Base-by-base conservation (phyloP, 2,113 vertebrate genomes). In the Passer montanus region DNA sequence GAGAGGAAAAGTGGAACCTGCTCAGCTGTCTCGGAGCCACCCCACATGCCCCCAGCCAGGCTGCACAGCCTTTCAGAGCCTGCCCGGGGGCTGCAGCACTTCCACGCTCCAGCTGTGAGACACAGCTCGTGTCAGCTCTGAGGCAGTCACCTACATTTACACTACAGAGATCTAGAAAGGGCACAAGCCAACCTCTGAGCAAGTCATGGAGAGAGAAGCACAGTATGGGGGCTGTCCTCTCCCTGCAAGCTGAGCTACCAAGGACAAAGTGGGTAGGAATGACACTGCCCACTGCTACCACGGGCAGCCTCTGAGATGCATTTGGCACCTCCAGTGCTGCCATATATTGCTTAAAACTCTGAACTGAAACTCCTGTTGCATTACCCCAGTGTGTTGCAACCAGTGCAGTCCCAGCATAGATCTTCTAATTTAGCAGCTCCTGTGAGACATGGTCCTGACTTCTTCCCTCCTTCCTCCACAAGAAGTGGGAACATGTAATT, bases 21-120 rank as follows among this genome's bases (percentile, higher is more conserved):
- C 10, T 49, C 9, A 0, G 41, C 15, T 20, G 7, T 23, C 43
- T 35, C 9, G 0, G 8, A 59, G 6, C 59, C 6, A 1, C 6
- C 8, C 24, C 31, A 4, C 28, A 3, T 24, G 17, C 31, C 31
- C 58, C 2, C 3, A 64, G 35, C 33, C 26, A 2, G 53, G n/a
- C 70, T 44, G 55, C 44, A 30, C 14, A 7, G 24, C 24, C 49
- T 13, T 58, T 18, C 0, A 0, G n/a, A 76, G 47, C 10, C 43
- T 62, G 23, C 19, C 17, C 0, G 56, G 22, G 41, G 13, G 10
- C 59, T 89, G 82, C 56, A 50, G 69, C 37, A 15, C 13, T 82
- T 21, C 9, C 43, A 63, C 49, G 27, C 18, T 68, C n/a, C 52
- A 58, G 67, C 35, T 47, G 28, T 35, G 47, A 55, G 49, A 55